Percentiles rank a stretch among this genome's conserved stretches.
Evolutionary conservation across 2,888 invertebrate genomes (phyloP).

Genomic region (Cantharis rufa): DNA sequence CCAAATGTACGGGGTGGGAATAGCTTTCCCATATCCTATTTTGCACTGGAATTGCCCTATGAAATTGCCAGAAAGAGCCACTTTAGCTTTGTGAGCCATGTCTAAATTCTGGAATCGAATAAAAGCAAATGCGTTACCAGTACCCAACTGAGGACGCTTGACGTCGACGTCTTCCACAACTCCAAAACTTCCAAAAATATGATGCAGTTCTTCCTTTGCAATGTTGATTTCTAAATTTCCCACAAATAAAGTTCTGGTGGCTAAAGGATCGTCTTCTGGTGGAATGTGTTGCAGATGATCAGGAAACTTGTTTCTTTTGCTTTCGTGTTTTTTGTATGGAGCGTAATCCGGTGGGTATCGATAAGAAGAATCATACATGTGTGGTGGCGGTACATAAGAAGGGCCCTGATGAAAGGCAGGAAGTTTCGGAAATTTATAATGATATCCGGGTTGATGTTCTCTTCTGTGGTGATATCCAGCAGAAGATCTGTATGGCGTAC

Average conservation of each 20-base stretch:
- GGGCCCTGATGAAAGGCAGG: constrained; percentile 72
- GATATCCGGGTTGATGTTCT: constrained; percentile 70
- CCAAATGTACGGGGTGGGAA: constrained; percentile 96
- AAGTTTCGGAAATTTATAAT: constrained; percentile 75
- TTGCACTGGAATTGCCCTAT: constrained; percentile 99
- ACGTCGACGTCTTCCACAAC: constrained; percentile 98
- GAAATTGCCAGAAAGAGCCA: constrained; percentile 93
- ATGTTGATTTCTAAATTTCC: constrained; percentile 99
- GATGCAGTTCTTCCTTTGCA: constrained; percentile 89
- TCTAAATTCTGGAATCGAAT: constrained; percentile 95
- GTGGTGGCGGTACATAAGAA: constrained; percentile 69
- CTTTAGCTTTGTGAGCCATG: constrained; percentile 93
- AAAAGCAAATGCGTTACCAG: constrained; percentile 98
- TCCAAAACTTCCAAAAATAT: constrained; percentile 95
- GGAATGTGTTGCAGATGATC: constrained; percentile 94
- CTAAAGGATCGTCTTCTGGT: constrained; percentile 95
- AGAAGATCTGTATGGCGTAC: constrained; percentile 71
- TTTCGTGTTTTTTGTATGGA: constrained; percentile 79
- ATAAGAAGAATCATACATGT: constrained; percentile 63
- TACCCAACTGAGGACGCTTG: constrained; percentile 93
- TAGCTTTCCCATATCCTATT: constrained; percentile 98
- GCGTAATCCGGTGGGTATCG: constrained; percentile 72
- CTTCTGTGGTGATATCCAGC: constrained; percentile 73
- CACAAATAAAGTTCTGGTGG: constrained; percentile 95
- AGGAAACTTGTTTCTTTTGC: constrained; percentile 94